Percentiles rank a stretch among this genome's conserved stretches.
Conservation (phyloP, 1,140 invertebrate species). For the Cydia strobilella region DNA sequence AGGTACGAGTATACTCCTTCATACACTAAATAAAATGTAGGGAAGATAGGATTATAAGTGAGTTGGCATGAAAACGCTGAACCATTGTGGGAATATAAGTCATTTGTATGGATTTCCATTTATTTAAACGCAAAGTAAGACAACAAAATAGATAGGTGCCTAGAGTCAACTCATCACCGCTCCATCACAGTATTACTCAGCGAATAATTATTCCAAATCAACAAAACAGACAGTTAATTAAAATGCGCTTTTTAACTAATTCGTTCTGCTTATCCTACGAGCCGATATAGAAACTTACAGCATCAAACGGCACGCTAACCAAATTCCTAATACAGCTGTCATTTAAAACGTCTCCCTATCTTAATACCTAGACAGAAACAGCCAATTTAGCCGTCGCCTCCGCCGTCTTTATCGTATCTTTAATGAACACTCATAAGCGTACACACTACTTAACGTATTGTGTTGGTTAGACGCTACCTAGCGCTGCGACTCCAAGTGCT, state of each 20-base stretch:
- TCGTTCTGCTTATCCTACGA: background rate
- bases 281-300: constrained; percentile 14
- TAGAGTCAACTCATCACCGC: too few relatives aligned
- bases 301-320: constrained; percentile 14
- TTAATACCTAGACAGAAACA: constrained; percentile 44
- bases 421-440: constrained; percentile 75
- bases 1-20: too few relatives aligned
- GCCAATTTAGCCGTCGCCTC: constrained; percentile 60
- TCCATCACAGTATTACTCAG: too few relatives aligned
- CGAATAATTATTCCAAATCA: background rate
- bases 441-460: constrained; percentile 67
- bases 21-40: too few relatives aligned
- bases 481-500: constrained; percentile 47
- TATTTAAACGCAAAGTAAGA: too few relatives aligned
- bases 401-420: constrained; percentile 75
- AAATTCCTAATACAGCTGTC: constrained; percentile 21
- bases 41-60: too few relatives aligned
- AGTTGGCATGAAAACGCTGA: too few relatives aligned
- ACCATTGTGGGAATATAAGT: too few relatives aligned
- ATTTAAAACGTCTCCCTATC: constrained; percentile 33
- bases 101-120: too few relatives aligned
- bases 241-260: background rate
- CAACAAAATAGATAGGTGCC: too few relatives aligned
- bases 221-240: background rate
- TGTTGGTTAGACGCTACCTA: constrained; percentile 48